Evolutionary conservation across 2,113 vertebrate genomes (phyloP), one percentile per base, ranked within the genome.

Genomic region (Myiopsitta monachus): DNA sequence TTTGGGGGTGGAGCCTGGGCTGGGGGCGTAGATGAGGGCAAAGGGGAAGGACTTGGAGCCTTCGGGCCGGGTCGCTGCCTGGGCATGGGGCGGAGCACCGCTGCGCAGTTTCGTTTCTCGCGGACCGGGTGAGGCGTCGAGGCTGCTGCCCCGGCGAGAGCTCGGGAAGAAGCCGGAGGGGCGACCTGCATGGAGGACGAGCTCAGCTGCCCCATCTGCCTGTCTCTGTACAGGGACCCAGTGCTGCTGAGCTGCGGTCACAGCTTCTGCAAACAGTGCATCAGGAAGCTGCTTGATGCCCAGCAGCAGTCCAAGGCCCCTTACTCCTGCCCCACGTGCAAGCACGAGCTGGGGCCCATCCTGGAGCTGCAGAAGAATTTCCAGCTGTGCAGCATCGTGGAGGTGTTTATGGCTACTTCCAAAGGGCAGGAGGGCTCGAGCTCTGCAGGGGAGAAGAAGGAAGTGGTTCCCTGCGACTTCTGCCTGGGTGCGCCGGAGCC

Each of bases 401-500:
- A 98, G 43, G 92, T 92, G 2, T 98, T 98, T 83, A 31, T 61
- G 51, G 49, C 73, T 51, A 1, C 44, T 66, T 52, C 76, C 81
- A 12, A 96, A 92, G 5, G 64, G 91, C 68, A 95, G 72, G 27
- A 28, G 22, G 33, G 7, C 0, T 73, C 88, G 92, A 97, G 7
- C 23, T 38, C 36, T 14, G 23, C 14, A 10, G 4, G 33, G 30
- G 3, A 3, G 28, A 17, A 61, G 27, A 0, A 9, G 2, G n/a
- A 23, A 1, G 5, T 2, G 26, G 38, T 98, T 41, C 96, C 96
- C 74, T 99, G 98, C 54, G 98, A 99, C 41, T 98, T 98, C 90
- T 99, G 98, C 77, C 97, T 98, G 2, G 98, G 97, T 16, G 46
- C 28, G 3, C 17, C 61, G 4, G 46, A 27, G 3, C 68, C 62